phyloP scores from a whole-genome alignment of 1,140 invertebrate genomes.

The Lepidurus couesii region DNA sequence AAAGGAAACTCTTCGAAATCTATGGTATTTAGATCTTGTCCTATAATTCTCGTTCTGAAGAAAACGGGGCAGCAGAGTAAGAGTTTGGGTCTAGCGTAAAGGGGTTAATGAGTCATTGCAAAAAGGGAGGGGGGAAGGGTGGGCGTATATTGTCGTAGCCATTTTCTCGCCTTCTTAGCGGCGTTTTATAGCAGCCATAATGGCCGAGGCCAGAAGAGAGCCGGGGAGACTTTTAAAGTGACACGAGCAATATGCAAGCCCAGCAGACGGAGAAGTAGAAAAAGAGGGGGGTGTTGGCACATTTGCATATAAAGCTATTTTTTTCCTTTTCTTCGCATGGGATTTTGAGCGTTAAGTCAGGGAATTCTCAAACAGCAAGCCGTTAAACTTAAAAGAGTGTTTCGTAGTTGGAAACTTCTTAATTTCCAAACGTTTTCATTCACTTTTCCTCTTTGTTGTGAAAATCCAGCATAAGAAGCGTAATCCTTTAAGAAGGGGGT shows the following conservation, averaged over 20 bases:
- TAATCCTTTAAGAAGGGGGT: too few relatives aligned
- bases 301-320: constrained; percentile 12
- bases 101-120: constrained; percentile 11
- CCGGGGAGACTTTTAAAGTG: constrained; percentile 1
- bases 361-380: too few relatives aligned
- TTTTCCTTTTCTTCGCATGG: not conserved
- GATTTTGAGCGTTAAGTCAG: too few relatives aligned
- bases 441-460: too few relatives aligned
- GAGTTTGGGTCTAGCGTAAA: not conserved
- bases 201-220: constrained; percentile 1
- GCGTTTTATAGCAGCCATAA: not conserved
- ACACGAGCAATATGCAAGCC: constrained; percentile 20
- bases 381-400: not conserved
- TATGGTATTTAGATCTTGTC: too few relatives aligned
- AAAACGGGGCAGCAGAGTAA: not conserved
- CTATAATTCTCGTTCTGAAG: too few relatives aligned
- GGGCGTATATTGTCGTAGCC: not conserved
- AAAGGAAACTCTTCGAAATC: too few relatives aligned
- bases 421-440: not conserved
- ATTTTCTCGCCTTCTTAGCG: constrained; percentile 19
- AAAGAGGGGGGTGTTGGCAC: not conserved
- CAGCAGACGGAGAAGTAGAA: not conserved
- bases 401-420: not conserved
- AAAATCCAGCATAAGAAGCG: too few relatives aligned
- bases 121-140: not conserved